phyloP scores from a whole-genome alignment of 2,888 invertebrate species.

The Cepaea hortensis region DNA sequence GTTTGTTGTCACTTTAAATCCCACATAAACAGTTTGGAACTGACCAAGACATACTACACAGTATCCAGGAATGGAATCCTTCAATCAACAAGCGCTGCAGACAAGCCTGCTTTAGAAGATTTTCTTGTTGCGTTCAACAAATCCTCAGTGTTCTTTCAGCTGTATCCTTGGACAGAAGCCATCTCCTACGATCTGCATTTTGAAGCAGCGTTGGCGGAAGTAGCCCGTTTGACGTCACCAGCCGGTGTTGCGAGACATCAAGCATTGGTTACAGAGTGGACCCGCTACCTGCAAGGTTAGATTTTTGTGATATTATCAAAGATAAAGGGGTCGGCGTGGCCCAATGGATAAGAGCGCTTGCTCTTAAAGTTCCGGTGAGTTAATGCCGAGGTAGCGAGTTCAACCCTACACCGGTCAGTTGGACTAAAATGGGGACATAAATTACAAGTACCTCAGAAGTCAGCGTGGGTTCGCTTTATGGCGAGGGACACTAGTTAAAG shows the following conservation, averaged over 20 bases:
- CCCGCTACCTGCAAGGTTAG: neutral
- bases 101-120: neutral
- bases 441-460: no score
- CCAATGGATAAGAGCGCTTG: no score
- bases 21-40: neutral
- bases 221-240: no score
- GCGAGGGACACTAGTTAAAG: no score
- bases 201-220: neutral
- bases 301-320: no score
- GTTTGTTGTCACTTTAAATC: neutral
- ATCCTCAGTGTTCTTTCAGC: no score
- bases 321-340: no score
- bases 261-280: neutral
- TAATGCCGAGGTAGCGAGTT: no score
- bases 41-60: slow-evolving; percentile 7
- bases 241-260: neutral
- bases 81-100: neutral
- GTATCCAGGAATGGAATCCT: neutral
- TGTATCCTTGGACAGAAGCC: neutral
- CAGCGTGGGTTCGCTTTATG: no score
- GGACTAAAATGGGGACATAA: no score
- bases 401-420: no score
- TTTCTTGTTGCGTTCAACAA: neutral
- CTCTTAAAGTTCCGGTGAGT: no score
- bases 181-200: neutral